These are phyloP conservation scores for Erebia ligea DNA, from an alignment of 2,888 invertebrate genomes.

Conservation along the genomic window DNA sequence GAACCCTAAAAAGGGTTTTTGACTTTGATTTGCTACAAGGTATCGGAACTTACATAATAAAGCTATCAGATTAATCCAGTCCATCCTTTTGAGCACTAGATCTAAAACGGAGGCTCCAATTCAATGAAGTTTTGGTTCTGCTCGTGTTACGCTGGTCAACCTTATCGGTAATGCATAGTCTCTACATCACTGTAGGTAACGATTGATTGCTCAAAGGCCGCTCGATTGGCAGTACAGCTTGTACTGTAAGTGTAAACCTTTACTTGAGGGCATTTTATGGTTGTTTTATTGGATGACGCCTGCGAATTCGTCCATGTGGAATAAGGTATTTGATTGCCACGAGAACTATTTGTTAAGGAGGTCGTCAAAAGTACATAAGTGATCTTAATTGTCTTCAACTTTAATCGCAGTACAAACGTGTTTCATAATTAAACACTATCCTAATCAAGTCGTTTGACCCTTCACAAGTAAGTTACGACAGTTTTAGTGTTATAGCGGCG, in stretches of 20 bases:
- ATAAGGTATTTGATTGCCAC: too few relatives aligned
- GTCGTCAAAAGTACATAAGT: too few relatives aligned
- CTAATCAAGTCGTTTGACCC: constrained; percentile 14
- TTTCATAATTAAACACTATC: constrained; percentile 7
- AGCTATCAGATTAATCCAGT: background rate
- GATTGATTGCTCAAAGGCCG: constrained; percentile 6
- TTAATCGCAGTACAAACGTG: background rate
- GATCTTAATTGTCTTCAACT: background rate
- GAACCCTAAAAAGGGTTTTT: too few relatives aligned
- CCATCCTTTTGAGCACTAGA: background rate
- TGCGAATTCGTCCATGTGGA: too few relatives aligned
- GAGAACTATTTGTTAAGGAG: too few relatives aligned
- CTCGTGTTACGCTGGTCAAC: background rate
- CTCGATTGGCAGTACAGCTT: background rate
- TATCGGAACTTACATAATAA: too few relatives aligned
- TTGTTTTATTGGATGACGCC: background rate
- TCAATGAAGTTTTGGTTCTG: background rate
- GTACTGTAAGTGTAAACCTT: too few relatives aligned
- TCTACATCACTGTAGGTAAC: background rate
- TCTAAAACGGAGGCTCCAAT: background rate
- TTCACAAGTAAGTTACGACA: background rate
- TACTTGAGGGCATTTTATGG: too few relatives aligned
- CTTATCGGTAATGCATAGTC: background rate
- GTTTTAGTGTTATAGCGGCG: constrained; percentile 8
- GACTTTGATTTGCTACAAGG: too few relatives aligned